Evolutionary conservation across 2,888 invertebrate species (phyloP), one percentile per base, ranked within the genome.

Genomic region (Agriopis marginaria): DNA sequence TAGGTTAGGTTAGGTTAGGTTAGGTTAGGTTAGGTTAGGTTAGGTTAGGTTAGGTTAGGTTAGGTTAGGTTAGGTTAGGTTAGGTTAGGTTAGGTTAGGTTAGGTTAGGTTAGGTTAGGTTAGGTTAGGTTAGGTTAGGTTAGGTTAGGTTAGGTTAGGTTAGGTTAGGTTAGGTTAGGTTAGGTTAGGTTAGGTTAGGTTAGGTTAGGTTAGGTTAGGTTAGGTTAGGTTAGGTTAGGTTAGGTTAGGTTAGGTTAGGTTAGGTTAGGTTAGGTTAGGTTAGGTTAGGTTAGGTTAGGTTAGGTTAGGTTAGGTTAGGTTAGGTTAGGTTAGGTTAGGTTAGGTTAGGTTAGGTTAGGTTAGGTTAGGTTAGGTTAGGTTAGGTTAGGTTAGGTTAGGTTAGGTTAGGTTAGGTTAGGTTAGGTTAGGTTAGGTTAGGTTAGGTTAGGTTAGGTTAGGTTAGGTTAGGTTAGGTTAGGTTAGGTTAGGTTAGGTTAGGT

Each of bases 241-340:
- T 32, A 32, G 32, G 32, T 32, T 32, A 71, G 67, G 66, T 66
- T 66, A 66, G 70, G 70, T 64, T 64, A 67, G 66, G 70, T 66
- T 66, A 70, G 70, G 77, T 77, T 69, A 67, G 72, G 63, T 71
- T 72, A 68, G 75, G 75, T 71, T 73, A 71, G 76, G 63, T 63
- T 63, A 68, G 65, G 76, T 75, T 71, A 71, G 77, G 75, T 75
- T 70, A 72, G 77, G 76, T 73, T 72, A 74, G 78, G 79, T 74
- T 75, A 77, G 78, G 76, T 76, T 73, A 74, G 77, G 65, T 60
- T 69, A 64, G 65, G 65, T 65, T 65, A 65, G 64, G 69, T 64
- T 69, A 69, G 69, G 69, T 69, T 69, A 69, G 65, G 65, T 66
- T 59, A 50, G 50, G 50, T 50, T 50, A 50, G 50, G 50, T 50